Evolutionary conservation across 2,113 vertebrate genomes (phyloP), one percentile per base, ranked within the genome.

Genomic region (Neogobius melanostomus): DNA sequence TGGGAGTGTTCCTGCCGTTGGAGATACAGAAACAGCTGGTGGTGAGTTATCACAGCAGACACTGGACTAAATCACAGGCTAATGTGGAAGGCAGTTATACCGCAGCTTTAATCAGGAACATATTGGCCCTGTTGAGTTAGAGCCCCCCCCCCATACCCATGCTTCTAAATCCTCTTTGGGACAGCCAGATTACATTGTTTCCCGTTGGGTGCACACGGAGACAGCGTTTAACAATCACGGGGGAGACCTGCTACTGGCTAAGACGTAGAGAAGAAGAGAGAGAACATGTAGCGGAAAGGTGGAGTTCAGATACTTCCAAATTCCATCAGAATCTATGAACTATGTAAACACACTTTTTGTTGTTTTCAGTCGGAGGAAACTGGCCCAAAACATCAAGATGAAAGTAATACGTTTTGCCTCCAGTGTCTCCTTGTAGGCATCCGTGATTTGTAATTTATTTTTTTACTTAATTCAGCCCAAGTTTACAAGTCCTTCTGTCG

Each of bases 121-220:
- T 75, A 53, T 75, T 66, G 57, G 66, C 54, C 71, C 47, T 75
- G 54, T 74, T 56, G 61, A 69, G 54, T 68, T 11, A 4, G 45
- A 21, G 44, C 68, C 54, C 71, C 67, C 72, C 45, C 36, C 72
- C 52, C 64, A 66, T 64, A 28, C 43, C 43, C 42, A 7, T 45
- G 60, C 68, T 10, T 6, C 36, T 69, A 72, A 85, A 74, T 74
- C 84, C 59, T 68, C 72, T 75, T 78, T 66, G 81, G 76, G 53
- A 43, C 66, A 70, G 73, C 73, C 72, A 75, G 76, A 81, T 82
- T 77, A 73, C 36, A 82, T 66, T 77, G 68, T 74, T 62, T 75
- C 65, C 69, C 73, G 28, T 47, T 47, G 53, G 45, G 36, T 61
- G 51, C 69, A 56, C 53, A 11, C 4, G 56, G 6, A 11, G 64